Conservation (phyloP, 2,113 vertebrate species). For the Myanophis thanlyinensis region DNA sequence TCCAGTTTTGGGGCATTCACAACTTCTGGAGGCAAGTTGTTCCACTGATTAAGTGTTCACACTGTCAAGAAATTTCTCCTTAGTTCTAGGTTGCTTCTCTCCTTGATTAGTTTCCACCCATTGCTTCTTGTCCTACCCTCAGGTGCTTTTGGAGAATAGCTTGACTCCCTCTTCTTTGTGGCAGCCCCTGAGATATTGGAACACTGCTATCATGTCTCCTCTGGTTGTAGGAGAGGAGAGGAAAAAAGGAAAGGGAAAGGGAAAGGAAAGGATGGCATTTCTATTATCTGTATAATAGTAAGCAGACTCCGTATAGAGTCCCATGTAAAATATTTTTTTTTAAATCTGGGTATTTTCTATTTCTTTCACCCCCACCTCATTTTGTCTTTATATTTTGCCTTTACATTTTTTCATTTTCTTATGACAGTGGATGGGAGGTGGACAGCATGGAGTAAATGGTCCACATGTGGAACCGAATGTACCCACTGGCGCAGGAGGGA, state of each 20-base stretch:
- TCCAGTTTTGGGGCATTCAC: no score
- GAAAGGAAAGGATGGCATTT: neutral
- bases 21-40: no score
- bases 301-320: neutral
- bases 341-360: neutral
- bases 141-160: no score
- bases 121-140: no score
- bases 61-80: no score
- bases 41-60: no score
- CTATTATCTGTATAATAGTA: neutral
- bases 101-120: no score
- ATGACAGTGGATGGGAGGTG: constrained; percentile 89
- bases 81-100: no score
- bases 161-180: no score
- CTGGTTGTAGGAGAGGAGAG: neutral
- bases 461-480: constrained; percentile 91
- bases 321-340: neutral
- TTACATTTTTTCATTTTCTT: constrained; percentile 20
- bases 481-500: constrained; percentile 94
- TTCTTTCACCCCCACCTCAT: neutral
- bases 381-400: neutral
- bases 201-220: no score
- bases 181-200: no score
- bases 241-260: neutral
- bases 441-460: constrained; percentile 96